Evolutionary conservation across 2,888 invertebrate genomes (phyloP), one percentile per base, ranked within the genome.

Genomic region (Heliconius ethilla): DNA sequence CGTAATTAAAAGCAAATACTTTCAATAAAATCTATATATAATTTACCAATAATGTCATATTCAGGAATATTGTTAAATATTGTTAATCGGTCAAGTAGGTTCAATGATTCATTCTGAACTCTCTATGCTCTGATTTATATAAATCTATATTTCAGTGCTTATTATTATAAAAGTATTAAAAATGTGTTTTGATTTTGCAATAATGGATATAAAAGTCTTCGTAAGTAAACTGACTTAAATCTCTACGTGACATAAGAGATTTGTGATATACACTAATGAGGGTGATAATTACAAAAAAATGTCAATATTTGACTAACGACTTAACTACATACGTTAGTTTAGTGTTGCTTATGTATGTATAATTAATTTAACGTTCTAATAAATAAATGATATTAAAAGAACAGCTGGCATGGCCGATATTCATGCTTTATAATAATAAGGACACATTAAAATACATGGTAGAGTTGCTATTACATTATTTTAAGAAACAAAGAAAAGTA

Each of bases 221-320:
- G 2, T 25, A 25, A 13, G 25, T 25, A 11, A 33, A 33, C 33
- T 25, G 2, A 4, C 25, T 62, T 11, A 25, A 25, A 22, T 29
- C 7, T 18, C 37, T n/a, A 67, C 67, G 40, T 67, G 40, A 13
- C 25, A 67, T 40, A n/a, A n/a, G 37, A 37, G n/a, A 70, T 45
- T 70, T 22, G 51, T 70, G 22, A 27, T 27, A n/a, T 22, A 70
- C 1, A 55, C 70, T 59, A 72, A 55, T 67, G n/a, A n/a, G 55
- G 13, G 11, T 59, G 13, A 59, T n/a, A 59, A 72, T 72, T 72
- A 59, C n/a, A 29, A 29, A n/a, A 72, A 72, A 33, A 0, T 72
- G 59, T 59, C 33, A n/a, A n/a, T 59, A 13, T 72, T 55, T n/a
- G 55, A 22, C n/a, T 72, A 55, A 72, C 33, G 2, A 72, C 13